Evolutionary conservation across 1,140 invertebrate species (phyloP).

Genomic region (Formica exsecta): DNA sequence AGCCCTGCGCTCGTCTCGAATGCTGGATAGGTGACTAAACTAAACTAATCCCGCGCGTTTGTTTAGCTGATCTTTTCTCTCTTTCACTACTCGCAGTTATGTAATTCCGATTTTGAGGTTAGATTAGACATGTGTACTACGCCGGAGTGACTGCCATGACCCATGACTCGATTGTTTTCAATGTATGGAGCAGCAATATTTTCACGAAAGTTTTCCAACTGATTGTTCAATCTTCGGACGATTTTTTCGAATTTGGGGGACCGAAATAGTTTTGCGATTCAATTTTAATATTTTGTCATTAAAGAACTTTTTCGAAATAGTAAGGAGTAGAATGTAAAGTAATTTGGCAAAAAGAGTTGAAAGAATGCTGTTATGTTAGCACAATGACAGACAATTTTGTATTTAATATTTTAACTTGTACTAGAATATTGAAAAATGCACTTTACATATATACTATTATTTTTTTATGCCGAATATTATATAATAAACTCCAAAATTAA

Average conservation of each 20-base stretch:
- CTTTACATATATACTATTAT: no score
- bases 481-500: no score
- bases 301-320: not conserved
- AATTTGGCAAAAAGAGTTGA: not conserved
- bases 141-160: not conserved
- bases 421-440: no score
- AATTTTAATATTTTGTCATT: slow-evolving; percentile 9
- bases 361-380: not conserved
- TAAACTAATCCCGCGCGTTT: slow-evolving; percentile 22
- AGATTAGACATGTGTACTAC: slow-evolving; percentile 66
- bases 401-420: not conserved
- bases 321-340: not conserved
- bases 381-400: not conserved
- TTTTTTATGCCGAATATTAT: no score
- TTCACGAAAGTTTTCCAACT: not conserved
- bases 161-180: no score
- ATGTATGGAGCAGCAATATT: not conserved
- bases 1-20: slow-evolving; percentile 97
- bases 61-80: slow-evolving; percentile 51
- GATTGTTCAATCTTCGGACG: no score
- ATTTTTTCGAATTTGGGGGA: not conserved
- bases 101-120: slow-evolving; percentile 74
- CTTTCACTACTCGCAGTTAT: slow-evolving; percentile 62
- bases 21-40: slow-evolving; percentile 96
- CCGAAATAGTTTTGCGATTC: not conserved